Conservation (phyloP, 1,140 invertebrate genomes). For the Drosophila repleta region DNA sequence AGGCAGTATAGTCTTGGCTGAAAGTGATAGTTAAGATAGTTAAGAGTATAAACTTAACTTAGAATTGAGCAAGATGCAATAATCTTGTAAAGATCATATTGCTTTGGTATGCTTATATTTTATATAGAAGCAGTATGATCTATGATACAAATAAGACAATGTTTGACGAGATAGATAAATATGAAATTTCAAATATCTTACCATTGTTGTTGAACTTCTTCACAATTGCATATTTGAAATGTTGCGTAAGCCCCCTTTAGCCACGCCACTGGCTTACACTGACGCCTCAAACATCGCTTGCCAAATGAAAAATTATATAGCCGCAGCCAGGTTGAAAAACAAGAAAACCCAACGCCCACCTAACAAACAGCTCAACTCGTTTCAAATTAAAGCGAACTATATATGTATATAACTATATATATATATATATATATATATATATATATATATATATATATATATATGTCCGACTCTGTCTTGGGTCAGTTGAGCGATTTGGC, state of each 20-base stretch:
- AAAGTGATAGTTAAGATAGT: no score
- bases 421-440: slow-evolving; percentile 3
- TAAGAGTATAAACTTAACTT: no score
- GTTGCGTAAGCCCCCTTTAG: background rate
- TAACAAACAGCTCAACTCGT: slow-evolving; percentile 40
- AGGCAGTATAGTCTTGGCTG: no score
- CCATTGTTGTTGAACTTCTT: no score
- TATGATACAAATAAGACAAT: no score
- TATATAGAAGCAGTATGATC: no score
- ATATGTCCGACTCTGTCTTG: slow-evolving; percentile 8
- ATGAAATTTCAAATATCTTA: no score
- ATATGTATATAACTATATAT: slow-evolving; percentile 1
- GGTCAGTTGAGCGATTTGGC: slow-evolving; percentile 39
- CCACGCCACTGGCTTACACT: slow-evolving; percentile 20
- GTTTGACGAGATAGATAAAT: no score
- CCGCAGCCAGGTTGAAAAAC: slow-evolving; percentile 30
- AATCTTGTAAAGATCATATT: no score
- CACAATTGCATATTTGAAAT: no score
- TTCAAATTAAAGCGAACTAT: slow-evolving; percentile 21
- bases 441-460: slow-evolving; percentile 36
- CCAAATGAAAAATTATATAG: slow-evolving; percentile 49
- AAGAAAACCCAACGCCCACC: slow-evolving; percentile 61
- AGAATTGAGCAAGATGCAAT: no score
- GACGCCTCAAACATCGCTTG: slow-evolving; percentile 22
- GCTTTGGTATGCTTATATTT: no score